Base-by-base conservation (phyloP, 2,888 invertebrate genomes). In the Halictus quadricinctus region DNA sequence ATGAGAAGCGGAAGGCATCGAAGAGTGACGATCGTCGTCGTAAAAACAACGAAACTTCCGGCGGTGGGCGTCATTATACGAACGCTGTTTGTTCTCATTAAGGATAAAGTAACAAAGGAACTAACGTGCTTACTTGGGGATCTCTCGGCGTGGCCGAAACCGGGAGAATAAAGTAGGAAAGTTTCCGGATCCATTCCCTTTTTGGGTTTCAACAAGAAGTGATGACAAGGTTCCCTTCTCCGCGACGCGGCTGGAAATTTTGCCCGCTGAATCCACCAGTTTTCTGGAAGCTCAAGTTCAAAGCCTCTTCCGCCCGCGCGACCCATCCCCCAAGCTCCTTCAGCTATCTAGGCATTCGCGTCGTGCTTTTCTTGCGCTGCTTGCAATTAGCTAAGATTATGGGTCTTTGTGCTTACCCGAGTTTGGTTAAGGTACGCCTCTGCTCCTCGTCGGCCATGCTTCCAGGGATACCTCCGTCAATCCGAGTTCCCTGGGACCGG, bases 371-470 rank as follows among this genome's bases (percentile, higher is more conserved):
- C 84, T 76, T 76, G 72, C 66, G 58, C 66, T 46, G 76, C 58
- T 66, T 48, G 29, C 83, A 84, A 83, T 84, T 82, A 83, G 76
- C 79, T 58, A 66, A 84, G 84, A 84, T 84, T 84, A 84, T 83
- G 70, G 83, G 36, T 54, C 60, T 70, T 72, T 54, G 74, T 21
- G 70, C 48, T 66, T 60, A 58, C 25, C 50, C 29, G 58, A 79
- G 66, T 83, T 84, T 36, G 58, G 64, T 36, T 75, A 79, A 82
- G 73, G 80, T 64, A 46, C 79, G 21, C 0, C 48, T 21, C 69
- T 12, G 21, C 43, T 64, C 8, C 25, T 41, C 58, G 18, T 21
- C 25, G 36, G n/a, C 58, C 69, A 29, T 60, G 29, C 60, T 60
- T n/a, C 21, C 50, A 5, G 25, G 15, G 70, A 48, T 50, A 43